Percentiles rank a stretch among this genome's conserved stretches.
These are phyloP conservation scores for Magallana angulata DNA, from an alignment of 1,140 invertebrate species.

Conservation along the genomic window DNA sequence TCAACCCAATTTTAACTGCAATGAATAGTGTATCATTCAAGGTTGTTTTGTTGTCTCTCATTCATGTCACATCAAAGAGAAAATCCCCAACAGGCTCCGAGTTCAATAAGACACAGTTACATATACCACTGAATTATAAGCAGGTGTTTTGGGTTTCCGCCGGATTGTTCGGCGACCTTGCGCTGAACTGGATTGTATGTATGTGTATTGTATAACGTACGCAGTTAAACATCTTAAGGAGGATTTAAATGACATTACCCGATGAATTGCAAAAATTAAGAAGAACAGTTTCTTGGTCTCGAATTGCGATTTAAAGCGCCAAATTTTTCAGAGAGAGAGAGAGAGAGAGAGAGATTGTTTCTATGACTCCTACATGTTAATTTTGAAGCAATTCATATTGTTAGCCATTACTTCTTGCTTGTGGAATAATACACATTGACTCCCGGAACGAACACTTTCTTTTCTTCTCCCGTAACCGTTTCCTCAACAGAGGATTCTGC, in stretches of 20 bases:
- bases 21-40: no score
- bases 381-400: neutral
- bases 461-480: neutral
- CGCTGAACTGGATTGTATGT: no score
- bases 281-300: constrained; percentile 7
- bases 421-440: constrained; percentile 49
- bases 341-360: neutral
- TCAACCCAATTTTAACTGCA: no score
- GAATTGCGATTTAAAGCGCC: neutral
- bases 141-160: no score
- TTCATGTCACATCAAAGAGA: no score
- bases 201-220: no score
- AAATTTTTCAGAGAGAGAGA: neutral
- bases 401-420: neutral
- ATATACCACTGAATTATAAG: no score
- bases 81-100: no score
- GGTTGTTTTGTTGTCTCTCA: no score
- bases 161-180: no score
- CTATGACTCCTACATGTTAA: neutral
- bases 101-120: no score
- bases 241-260: constrained; percentile 16
- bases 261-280: neutral
- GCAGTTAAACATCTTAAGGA: no score
- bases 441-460: constrained; percentile 42
- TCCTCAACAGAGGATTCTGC: neutral